Conservation (phyloP, 2,888 invertebrate species). For the Meteorus cinctellus region DNA sequence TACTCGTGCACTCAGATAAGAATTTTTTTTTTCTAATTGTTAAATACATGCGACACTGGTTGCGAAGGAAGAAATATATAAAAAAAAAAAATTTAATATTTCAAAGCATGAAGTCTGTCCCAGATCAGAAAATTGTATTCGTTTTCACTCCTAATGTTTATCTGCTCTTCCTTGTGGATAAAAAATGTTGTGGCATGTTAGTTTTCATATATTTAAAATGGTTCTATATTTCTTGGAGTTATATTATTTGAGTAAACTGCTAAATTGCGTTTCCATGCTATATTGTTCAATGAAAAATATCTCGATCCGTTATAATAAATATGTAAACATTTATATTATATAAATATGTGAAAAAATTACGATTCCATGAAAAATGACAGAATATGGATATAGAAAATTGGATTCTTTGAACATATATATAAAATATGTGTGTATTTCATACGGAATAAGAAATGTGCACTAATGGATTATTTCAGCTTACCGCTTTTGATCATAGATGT, state of each 20-base stretch:
- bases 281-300: conserved; percentile 3
- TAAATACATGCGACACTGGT: neutral
- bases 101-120: conserved; percentile 67
- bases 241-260: neutral
- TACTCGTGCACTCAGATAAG: conserved; percentile 40
- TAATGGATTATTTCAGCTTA: conserved; percentile 20
- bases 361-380: conserved; percentile 19
- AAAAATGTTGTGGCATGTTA: neutral
- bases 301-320: neutral
- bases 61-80: neutral
- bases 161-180: no score
- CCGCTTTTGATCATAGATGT: neutral
- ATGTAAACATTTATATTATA: conserved; percentile 9
- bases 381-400: conserved; percentile 1
- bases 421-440: conserved; percentile 1
- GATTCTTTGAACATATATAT: conserved; percentile 11
- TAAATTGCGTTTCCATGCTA: conserved; percentile 1
- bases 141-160: neutral
- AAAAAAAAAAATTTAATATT: neutral
- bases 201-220: neutral
- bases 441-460: neutral
- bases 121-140: conserved; percentile 55
- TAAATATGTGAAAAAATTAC: conserved; percentile 15
- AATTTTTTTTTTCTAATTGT: neutral
- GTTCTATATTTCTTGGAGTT: neutral